These are phyloP conservation scores for Himalopsyche japonica DNA, from an alignment of 2,888 invertebrate species.

Conservation along the genomic window DNA sequence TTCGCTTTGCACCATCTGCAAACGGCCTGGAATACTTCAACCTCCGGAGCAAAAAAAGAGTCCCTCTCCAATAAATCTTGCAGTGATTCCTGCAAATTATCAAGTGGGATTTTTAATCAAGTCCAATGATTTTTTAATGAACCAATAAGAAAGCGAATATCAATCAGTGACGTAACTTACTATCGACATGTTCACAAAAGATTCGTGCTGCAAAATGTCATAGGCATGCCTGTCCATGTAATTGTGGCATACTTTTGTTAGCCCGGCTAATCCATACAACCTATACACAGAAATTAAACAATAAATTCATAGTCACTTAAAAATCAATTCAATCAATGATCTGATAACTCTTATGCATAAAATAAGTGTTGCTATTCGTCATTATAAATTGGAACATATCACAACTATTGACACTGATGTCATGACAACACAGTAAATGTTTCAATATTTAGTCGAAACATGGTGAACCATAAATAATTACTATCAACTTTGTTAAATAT, in stretches of 20 bases:
- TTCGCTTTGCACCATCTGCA: constrained; percentile 85
- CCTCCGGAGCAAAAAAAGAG: constrained; percentile 96
- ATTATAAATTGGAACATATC: too few species aligned
- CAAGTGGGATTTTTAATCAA: not conserved
- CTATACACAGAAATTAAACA: constrained; percentile 44
- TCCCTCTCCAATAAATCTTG: constrained; percentile 85
- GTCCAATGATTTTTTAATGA: not conserved
- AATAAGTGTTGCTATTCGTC: too few species aligned
- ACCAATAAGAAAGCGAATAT: not conserved
- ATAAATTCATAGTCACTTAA: not conserved
- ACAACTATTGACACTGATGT: too few species aligned
- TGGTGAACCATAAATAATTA: too few species aligned
- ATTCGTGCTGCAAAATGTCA: constrained; percentile 81
- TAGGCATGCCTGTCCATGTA: constrained; percentile 90
- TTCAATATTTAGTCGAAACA: too few species aligned
- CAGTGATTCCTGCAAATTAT: constrained; percentile 66
- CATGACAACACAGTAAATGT: too few species aligned
- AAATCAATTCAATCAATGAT: not conserved
- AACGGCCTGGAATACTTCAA: constrained; percentile 91
- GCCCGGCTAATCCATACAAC: constrained; percentile 66
- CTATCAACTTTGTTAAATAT: too few species aligned
- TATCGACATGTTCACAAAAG: constrained; percentile 81
- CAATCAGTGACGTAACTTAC: constrained; percentile 55
- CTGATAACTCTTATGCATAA: too few species aligned
- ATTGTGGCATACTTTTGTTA: constrained; percentile 80